phyloP scores from a whole-genome alignment of 53 echinoderm and acorn worm species.

The Crossaster papposus region DNA sequence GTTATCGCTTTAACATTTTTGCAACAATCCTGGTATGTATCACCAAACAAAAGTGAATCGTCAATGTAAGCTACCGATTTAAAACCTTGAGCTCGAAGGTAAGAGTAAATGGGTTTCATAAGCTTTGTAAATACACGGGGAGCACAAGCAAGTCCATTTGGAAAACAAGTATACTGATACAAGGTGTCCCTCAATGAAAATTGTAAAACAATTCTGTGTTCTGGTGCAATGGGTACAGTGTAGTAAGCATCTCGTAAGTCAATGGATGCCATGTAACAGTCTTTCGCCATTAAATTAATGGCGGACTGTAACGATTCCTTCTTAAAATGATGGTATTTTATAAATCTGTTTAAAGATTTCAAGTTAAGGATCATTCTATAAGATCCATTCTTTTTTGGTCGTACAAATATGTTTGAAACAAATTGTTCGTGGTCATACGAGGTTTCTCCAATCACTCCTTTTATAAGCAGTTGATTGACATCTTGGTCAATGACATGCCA shows the following conservation, averaged over 20 bases:
- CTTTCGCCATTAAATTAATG: conserved; percentile 6
- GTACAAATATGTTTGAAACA: conserved; percentile 8
- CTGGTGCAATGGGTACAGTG: conserved; percentile 6
- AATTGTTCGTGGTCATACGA: neutral
- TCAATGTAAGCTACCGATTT: conserved; percentile 19
- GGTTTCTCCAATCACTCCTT: conserved; percentile 27
- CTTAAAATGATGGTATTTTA: conserved; percentile 2
- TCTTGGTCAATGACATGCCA: neutral
- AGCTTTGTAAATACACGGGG: conserved; percentile 25
- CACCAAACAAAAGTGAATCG: conserved; percentile 20
- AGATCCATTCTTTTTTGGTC: conserved; percentile 13
- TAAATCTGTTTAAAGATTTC: conserved; percentile 8
- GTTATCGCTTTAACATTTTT: neutral
- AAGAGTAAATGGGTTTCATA: conserved; percentile 1
- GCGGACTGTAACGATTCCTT: conserved; percentile 12
- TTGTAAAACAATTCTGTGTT: conserved; percentile 1
- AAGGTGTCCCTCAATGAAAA: neutral
- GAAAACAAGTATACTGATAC: conserved; percentile 12
- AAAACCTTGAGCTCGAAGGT: neutral
- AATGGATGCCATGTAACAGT: conserved; percentile 23
- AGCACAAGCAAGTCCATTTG: conserved; percentile 32
- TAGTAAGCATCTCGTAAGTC: neutral
- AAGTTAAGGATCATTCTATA: conserved; percentile 5
- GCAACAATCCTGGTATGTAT: conserved; percentile 29
- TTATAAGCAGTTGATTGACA: neutral